Evolutionary conservation across 2,888 invertebrate species (phyloP).

Genomic region (Cataglyphis livida): DNA sequence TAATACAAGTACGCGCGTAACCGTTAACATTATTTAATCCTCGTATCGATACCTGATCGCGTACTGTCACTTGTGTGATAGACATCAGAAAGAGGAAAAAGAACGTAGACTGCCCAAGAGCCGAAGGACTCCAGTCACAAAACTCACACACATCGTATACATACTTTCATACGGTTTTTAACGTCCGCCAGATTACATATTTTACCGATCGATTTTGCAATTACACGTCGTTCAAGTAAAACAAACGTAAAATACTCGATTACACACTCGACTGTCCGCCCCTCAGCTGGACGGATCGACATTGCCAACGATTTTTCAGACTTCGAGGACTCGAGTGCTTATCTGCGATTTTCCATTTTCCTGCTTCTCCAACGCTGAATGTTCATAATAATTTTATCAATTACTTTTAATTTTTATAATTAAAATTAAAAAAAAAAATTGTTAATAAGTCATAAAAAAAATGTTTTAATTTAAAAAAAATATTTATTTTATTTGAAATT

Average conservation of each 20-base stretch:
- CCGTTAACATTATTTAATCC: constrained; percentile 63
- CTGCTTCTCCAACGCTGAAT: background rate
- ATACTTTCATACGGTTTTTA: constrained; percentile 45
- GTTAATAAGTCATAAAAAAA: no score
- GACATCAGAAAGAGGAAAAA: constrained; percentile 7
- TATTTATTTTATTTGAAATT: no score
- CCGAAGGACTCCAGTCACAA: background rate
- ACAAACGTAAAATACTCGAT: constrained; percentile 16
- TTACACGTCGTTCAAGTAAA: constrained; percentile 17
- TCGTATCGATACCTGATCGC: constrained; percentile 68
- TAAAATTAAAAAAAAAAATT: no score
- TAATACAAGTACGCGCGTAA: constrained; percentile 46
- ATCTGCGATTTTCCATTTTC: constrained; percentile 30
- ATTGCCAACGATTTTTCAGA: constrained; percentile 30
- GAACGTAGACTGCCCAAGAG: constrained; percentile 28
- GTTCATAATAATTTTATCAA: no score
- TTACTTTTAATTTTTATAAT: no score
- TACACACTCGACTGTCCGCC: constrained; percentile 1
- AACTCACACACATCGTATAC: constrained; percentile 1
- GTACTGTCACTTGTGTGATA: constrained; percentile 62
- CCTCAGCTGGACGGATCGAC: constrained; percentile 13
- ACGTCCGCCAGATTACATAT: constrained; percentile 19
- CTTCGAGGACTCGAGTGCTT: constrained; percentile 14
- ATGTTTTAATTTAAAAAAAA: no score
- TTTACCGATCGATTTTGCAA: constrained; percentile 37